Conservation (phyloP, 2,113 vertebrate species). For the Periophthalmodon schlosseri region DNA sequence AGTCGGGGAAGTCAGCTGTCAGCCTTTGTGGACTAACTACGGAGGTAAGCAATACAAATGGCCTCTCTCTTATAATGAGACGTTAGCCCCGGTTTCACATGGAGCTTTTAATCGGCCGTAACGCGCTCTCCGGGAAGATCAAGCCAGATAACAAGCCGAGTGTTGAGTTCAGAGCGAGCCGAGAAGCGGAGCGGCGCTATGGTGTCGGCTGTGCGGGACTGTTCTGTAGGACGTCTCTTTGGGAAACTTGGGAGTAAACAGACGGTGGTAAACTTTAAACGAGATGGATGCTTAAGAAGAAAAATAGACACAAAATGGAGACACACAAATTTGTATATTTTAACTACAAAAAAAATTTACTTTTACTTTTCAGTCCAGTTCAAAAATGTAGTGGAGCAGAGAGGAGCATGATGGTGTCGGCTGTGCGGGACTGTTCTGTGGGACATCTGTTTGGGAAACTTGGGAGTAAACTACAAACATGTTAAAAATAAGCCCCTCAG, state of each 20-base stretch:
- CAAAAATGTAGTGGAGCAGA: too few relatives aligned
- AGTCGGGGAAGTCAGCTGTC: conserved; percentile 71
- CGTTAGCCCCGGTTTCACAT: conserved; percentile 70
- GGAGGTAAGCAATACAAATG: conserved; percentile 73
- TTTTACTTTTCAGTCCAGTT: too few relatives aligned
- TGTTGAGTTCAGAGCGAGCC: conserved; percentile 69
- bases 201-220: not conserved
- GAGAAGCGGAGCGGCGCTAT: conserved; percentile 28
- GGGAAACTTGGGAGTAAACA: conserved; percentile 27
- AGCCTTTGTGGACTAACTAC: conserved; percentile 72
- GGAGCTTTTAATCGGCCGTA: conserved; percentile 77
- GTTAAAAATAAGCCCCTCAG: too few relatives aligned
- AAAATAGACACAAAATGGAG: too few relatives aligned
- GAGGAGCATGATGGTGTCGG: too few relatives aligned
- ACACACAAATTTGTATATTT: too few relatives aligned
- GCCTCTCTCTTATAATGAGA: conserved; percentile 73
- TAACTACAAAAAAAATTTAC: too few relatives aligned
- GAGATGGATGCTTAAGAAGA: too few relatives aligned
- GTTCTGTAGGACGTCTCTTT: conserved; percentile 37
- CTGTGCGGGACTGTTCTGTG: too few relatives aligned
- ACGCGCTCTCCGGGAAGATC: conserved; percentile 73
- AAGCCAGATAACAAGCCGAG: conserved; percentile 74
- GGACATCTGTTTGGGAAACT: too few relatives aligned
- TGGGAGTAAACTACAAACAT: too few relatives aligned
- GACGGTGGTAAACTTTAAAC: conserved; percentile 4